Conservation (phyloP, 2,797 vertebrate genomes). For the Valencia hispanica region DNA sequence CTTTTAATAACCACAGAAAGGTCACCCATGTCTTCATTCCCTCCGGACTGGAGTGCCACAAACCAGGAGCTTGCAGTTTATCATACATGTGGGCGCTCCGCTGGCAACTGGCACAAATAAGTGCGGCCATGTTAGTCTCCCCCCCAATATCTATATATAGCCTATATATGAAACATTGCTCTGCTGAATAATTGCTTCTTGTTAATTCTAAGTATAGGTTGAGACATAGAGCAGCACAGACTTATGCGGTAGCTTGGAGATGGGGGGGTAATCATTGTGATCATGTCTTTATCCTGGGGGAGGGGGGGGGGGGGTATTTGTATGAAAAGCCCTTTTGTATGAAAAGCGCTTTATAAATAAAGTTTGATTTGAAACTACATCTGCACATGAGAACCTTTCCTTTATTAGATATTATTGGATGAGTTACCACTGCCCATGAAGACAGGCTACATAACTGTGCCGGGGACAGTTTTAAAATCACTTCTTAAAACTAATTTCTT, state of each 20-base stretch:
- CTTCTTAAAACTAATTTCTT: too few species aligned
- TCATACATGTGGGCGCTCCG: neutral
- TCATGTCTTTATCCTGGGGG: too few species aligned
- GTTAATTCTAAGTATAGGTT: neutral
- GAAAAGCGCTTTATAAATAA: too few species aligned
- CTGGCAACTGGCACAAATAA: neutral
- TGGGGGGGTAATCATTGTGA: too few species aligned
- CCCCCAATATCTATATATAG: too few species aligned
- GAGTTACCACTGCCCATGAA: too few species aligned
- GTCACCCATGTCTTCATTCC: neutral
- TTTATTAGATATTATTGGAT: neutral
- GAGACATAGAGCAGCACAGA: neutral
- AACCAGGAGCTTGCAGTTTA: neutral
- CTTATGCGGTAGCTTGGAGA: too few species aligned
- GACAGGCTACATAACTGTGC: too few species aligned
- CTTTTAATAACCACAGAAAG: neutral
- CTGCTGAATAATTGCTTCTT: neutral
- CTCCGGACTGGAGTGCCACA: neutral
- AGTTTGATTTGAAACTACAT: neutral
- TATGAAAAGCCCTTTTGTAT: too few species aligned
- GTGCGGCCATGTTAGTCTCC: neutral
- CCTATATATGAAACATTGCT: too few species aligned
- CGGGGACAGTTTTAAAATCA: too few species aligned
- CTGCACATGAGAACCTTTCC: neutral
- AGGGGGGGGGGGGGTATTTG: too few species aligned